phyloP scores from a whole-genome alignment of 2,113 vertebrate species.

The Dendropsophus ebraccatus region DNA sequence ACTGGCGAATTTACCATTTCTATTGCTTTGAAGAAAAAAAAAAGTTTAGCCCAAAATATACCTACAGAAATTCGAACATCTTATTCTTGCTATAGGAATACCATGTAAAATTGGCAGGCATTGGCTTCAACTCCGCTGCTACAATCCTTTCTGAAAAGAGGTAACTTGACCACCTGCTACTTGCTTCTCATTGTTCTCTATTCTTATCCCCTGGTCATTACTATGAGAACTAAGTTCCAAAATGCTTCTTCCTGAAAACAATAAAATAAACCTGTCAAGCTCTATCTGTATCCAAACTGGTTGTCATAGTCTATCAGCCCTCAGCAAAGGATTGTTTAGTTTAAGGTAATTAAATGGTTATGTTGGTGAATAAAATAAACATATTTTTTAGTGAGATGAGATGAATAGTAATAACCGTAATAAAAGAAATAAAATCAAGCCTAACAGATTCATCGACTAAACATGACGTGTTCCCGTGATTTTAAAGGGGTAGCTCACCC shows the following conservation, averaged over 20 bases:
- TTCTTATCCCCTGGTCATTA: conserved; percentile 23
- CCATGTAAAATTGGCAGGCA: not conserved
- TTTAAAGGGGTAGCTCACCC: too few relatives aligned
- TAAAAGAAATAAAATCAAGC: not conserved
- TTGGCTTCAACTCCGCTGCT: not conserved
- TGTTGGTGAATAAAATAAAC: not conserved
- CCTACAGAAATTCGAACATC: not conserved
- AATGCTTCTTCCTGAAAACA: not conserved
- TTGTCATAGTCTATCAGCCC: conserved; percentile 24
- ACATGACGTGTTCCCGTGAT: too few relatives aligned
- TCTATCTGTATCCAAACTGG: not conserved
- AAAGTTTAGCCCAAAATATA: not conserved
- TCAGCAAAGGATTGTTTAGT: conserved; percentile 1
- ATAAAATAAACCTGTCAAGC: conserved; percentile 39
- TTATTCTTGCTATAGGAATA: not conserved
- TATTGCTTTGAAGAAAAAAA: too few relatives aligned
- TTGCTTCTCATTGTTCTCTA: not conserved
- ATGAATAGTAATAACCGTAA: not conserved
- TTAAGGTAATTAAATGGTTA: not conserved
- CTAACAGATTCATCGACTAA: not conserved
- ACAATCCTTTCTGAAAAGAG: not conserved
- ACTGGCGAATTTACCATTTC: not conserved
- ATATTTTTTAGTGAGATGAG: not conserved
- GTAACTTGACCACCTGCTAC: conserved; percentile 2
- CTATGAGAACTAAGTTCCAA: not conserved